Base-by-base conservation (phyloP, 2,888 invertebrate species). In the Romanomermis culicivorax region DNA sequence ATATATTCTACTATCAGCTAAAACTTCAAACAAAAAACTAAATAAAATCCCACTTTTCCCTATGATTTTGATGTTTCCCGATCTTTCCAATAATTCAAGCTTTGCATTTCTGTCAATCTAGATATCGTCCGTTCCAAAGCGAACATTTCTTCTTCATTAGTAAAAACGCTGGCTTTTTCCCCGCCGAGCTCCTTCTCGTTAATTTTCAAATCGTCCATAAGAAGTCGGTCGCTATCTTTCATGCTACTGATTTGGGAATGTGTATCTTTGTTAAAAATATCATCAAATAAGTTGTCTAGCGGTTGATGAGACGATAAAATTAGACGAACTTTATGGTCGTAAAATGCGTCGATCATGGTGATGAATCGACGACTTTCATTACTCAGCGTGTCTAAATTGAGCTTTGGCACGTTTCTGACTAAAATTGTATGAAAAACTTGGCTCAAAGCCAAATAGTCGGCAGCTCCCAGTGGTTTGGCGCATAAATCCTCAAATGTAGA, bases 141-240 rank as follows among this genome's bases (percentile, higher is more conserved):
- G 72, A 97, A 97, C 64, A 88, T 74, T 74, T 99, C 97, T 71
- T 99, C 97, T 70, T 88, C 87, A 0, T 95, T 95, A 1, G 89
- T 91, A 66, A 97, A 95, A 62, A 97, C 81, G 65, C 83, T 88
- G 2, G 88, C 83, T 60, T 78, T 77, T 24, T 83, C 79, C 64
- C 45, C 17, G 63, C 66, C 65, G 60, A 73, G 73, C 55, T 61
- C 62, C 48, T 60, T 63, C 30, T 65, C 64, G 47, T 65, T 77
- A 55, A 95, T 83, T 63, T 82, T 82, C 59, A 97, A 76, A 71
- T 97, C 95, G 68, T 95, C 95, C 88, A 95, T 91, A 1, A 97
- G 74, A 63, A 81, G 79, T 65, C 88, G 77, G 62, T 85, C 80
- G 7, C 83, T 80, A 69, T 91, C 87, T 30, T 75, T 76, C 56